Evolutionary conservation across 2,797 vertebrate species (phyloP), one percentile per base, ranked within the genome.

Genomic region (Sardinella longiceps): DNA sequence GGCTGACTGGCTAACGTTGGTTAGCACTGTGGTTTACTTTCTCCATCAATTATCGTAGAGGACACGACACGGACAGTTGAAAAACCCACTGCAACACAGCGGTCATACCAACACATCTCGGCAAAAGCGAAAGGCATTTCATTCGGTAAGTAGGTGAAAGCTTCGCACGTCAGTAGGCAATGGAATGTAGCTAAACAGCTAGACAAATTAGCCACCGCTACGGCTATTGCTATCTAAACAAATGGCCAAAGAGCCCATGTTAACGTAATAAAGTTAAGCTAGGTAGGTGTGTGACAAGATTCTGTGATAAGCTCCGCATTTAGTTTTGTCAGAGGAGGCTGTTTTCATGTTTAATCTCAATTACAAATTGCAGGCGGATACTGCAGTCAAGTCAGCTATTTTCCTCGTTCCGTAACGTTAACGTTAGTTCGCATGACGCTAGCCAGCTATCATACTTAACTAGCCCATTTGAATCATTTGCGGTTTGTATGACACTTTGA

Each of bases 1-100:
- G 87, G 88, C 84, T 86, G 87, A 87, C 84, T 86, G 90, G 90
- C 89, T 81, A 82, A 63, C 81, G 88, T 87, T 90, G 88, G 88
- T 85, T 80, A 80, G 84, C 84, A 86, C 63, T 2, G 63, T 37
- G 63, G 5, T 70, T 70, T 70, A 30, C 63, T 70, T 70, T 70
- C 63, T 70, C 30, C 30, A 37, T 4, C 30, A 77, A 80, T 28
- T 23, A 18, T 53, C 33, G n/a, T n/a, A 39, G 37, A 80, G 83
- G 50, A 80, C 48, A 80, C 11, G 20, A 37, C 30, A 70, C 63
- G 5, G 63, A 70, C 30, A 70, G 30, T 70, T 53, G 11, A 37
- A 70, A 70, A 70, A 4, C 28, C 28, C 30, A 70, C 63, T 70
- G 63, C 63, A 33, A 70, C 12, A 70, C 4, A 70, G 63, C 30